Base-by-base conservation (phyloP, 2,113 vertebrate species). In the Apaloderma vittatum region DNA sequence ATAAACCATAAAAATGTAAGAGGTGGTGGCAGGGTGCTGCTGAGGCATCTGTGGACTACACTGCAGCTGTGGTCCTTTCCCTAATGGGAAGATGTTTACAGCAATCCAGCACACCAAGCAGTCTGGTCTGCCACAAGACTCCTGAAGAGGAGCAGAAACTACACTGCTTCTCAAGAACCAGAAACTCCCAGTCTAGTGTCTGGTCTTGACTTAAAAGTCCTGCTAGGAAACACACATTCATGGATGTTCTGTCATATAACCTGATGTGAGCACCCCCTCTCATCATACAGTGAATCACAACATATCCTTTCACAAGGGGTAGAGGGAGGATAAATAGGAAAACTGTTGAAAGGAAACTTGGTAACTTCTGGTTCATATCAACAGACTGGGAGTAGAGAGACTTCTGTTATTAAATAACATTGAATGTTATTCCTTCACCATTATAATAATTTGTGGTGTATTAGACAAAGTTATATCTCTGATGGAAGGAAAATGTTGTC, bases 221-320 rank as follows among this genome's bases (percentile, higher is more conserved):
- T 59, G 8, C 10, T 59, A 37, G 27, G 63, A 93, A 62, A 20
- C 3, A 52, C 1, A 2, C 17, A 5, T 45, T 63, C 43, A 76
- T 13, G 43, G 68, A 34, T 1, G 4, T 5, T 48, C 43, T 61
- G 32, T 12, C 32, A 8, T 26, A 21, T 5, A 29, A 54, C 3
- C 3, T 37, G 24, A 49, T 36, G 9, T 40, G 32, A 68, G 17
- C n/a, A 46, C 0, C 1, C 2, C 10, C 19, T 6, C 8, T 72
- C 21, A 45, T 65, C 18, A 14, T 24, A 8, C 0, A 1, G 14
- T 27, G 34, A 63, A 16, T 29, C 10, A 34, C 27, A 71, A 0
- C 11, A 3, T 27, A 11, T 32, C 26, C 57, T 52, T 74, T 90
- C 57, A 48, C 20, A 48, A 2, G 5, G 17, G 12, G 20, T 7